A percentile compares a stretch with the other conserved stretches of the same genome.
phyloP scores from a whole-genome alignment of 2,888 invertebrate species.

The Papilio protenor region DNA sequence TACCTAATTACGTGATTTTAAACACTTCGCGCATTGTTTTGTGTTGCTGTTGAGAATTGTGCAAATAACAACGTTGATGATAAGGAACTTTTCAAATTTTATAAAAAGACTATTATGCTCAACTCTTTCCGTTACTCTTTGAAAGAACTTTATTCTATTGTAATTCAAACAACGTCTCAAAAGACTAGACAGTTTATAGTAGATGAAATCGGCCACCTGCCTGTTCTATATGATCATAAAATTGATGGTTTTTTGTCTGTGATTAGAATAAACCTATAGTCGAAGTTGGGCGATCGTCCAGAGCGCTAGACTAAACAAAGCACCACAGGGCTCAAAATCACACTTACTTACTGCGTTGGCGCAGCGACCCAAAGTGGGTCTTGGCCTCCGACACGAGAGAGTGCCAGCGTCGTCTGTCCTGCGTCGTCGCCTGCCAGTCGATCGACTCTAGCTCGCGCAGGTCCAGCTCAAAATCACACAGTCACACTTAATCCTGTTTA shows the following conservation, averaged over 20 bases:
- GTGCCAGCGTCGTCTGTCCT: too few relatives aligned
- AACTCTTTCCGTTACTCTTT: background rate
- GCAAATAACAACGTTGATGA: constrained; percentile 21
- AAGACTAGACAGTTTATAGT: background rate
- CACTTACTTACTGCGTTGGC: too few relatives aligned
- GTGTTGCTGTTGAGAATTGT: constrained; percentile 20
- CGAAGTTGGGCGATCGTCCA: too few relatives aligned
- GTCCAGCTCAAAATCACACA: too few relatives aligned
- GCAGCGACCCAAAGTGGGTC: too few relatives aligned
- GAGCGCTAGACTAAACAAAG: too few relatives aligned
- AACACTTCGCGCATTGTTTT: constrained; percentile 45
- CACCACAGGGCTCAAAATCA: too few relatives aligned
- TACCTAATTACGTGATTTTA: constrained; percentile 49
- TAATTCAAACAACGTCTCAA: background rate
- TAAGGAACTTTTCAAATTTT: constrained; percentile 8
- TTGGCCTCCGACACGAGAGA: too few relatives aligned
- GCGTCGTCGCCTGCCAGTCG: too few relatives aligned
- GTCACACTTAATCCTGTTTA: too few relatives aligned
- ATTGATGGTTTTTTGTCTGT: background rate
- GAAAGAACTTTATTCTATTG: background rate
- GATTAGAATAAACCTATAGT: background rate
- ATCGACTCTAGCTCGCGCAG: too few relatives aligned
- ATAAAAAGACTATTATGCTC: background rate
- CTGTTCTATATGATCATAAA: background rate
- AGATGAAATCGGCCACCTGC: background rate